Evolutionary conservation across 1,140 invertebrate genomes (phyloP).

Genomic region (Luehdorfia chinensis): DNA sequence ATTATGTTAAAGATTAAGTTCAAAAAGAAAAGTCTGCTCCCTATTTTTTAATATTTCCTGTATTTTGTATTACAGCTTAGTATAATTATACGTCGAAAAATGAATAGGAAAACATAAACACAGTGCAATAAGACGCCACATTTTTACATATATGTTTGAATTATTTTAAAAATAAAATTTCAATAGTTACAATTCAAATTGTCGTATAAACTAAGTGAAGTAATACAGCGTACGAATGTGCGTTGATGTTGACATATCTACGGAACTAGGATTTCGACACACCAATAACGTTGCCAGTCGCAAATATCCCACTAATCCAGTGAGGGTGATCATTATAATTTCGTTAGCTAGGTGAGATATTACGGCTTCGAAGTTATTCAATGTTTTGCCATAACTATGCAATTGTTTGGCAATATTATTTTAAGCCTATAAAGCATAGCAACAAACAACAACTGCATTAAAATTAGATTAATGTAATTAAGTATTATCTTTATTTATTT

Average conservation of each 20-base stretch:
- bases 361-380: neutral
- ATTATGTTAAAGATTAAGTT: too few relatives aligned
- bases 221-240: slow-evolving; percentile 35
- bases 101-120: too few relatives aligned
- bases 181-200: neutral
- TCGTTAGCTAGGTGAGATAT: slow-evolving; percentile 14
- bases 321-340: slow-evolving; percentile 25
- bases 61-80: too few relatives aligned
- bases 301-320: slow-evolving; percentile 51
- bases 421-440: neutral
- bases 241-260: slow-evolving; percentile 59
- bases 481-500: too few relatives aligned
- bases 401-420: slow-evolving; percentile 1
- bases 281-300: slow-evolving; percentile 42
- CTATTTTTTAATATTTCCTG: too few relatives aligned
- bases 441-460: too few relatives aligned
- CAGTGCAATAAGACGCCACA: too few relatives aligned
- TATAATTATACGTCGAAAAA: too few relatives aligned
- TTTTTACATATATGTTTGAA: too few relatives aligned
- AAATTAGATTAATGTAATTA: too few relatives aligned
- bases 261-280: slow-evolving; percentile 58
- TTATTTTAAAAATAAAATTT: too few relatives aligned
- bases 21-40: too few relatives aligned
- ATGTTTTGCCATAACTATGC: slow-evolving; percentile 6
- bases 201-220: slow-evolving; percentile 37